Conservation (phyloP, 2,888 invertebrate species). For the Macropis europaea region DNA sequence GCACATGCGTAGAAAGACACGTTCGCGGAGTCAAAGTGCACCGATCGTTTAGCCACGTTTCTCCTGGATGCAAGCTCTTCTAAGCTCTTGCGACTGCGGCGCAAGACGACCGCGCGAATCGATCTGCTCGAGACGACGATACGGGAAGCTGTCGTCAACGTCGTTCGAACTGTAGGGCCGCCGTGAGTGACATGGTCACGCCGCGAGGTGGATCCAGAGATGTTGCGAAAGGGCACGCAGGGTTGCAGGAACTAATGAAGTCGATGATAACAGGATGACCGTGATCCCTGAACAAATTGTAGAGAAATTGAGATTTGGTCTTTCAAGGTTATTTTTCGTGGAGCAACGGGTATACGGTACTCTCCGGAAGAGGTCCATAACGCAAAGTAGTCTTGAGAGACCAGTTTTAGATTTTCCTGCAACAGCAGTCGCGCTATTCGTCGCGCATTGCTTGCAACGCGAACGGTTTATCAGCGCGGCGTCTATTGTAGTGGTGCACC, state of each 20-base stretch:
- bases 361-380: too few species aligned
- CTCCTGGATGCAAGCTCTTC: constrained; percentile 25
- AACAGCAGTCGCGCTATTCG: too few species aligned
- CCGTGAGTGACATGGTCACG: too few species aligned
- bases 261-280: constrained; percentile 21
- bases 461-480: constrained; percentile 24
- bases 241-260: neutral
- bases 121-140: constrained; percentile 56
- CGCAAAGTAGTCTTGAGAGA: too few species aligned
- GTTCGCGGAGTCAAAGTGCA: constrained; percentile 28
- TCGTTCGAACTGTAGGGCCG: constrained; percentile 41
- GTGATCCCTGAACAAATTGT: too few species aligned
- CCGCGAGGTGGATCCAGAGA: too few species aligned
- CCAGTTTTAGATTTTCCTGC: too few species aligned
- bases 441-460: neutral
- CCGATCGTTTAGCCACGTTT: constrained; percentile 37
- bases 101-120: constrained; percentile 53
- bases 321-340: too few species aligned
- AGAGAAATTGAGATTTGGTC: too few species aligned
- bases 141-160: constrained; percentile 61
- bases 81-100: constrained; percentile 34
- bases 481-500: constrained; percentile 88
- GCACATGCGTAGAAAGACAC: constrained; percentile 24
- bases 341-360: too few species aligned
- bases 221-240: too few species aligned